These are phyloP conservation scores for Bos taurus DNA, from an alignment of 2,113 vertebrate genomes.

Conservation along the genomic window DNA sequence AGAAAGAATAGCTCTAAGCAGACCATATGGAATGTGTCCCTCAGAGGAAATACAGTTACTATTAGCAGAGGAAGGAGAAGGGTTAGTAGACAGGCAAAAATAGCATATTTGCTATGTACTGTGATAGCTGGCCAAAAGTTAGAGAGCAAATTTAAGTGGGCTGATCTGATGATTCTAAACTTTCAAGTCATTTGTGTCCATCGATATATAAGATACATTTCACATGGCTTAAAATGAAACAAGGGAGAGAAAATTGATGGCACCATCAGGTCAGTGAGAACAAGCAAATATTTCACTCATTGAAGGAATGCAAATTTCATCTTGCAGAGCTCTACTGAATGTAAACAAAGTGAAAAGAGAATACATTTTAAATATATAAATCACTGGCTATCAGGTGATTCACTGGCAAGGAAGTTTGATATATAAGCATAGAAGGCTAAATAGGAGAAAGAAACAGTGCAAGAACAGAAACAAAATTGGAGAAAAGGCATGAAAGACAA, in stretches of 20 bases:
- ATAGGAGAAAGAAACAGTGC: background rate
- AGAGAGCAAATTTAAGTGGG: background rate
- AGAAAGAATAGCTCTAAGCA: background rate
- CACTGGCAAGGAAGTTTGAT: background rate
- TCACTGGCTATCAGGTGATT: background rate
- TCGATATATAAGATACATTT: background rate
- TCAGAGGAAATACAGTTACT: background rate
- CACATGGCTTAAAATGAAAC: slow-evolving; percentile 60
- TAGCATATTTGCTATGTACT: background rate
- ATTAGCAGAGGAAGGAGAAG: background rate
- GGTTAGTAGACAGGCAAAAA: background rate
- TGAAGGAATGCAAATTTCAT: slow-evolving; percentile 34
- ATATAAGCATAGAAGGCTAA: background rate
- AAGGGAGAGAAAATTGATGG: slow-evolving; percentile 8
- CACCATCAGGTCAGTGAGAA: slow-evolving; percentile 38
- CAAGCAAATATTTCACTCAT: background rate
- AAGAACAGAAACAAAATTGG: background rate
- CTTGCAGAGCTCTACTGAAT: background rate
- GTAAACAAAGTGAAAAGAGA: background rate
- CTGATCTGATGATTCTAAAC: background rate
- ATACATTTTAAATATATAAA: background rate
- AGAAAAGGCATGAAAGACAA: background rate
- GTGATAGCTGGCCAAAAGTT: background rate
- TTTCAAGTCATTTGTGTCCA: background rate
- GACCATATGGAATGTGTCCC: background rate